Conservation (phyloP, 1,140 invertebrate genomes). For the Calliopsis andreniformis region DNA sequence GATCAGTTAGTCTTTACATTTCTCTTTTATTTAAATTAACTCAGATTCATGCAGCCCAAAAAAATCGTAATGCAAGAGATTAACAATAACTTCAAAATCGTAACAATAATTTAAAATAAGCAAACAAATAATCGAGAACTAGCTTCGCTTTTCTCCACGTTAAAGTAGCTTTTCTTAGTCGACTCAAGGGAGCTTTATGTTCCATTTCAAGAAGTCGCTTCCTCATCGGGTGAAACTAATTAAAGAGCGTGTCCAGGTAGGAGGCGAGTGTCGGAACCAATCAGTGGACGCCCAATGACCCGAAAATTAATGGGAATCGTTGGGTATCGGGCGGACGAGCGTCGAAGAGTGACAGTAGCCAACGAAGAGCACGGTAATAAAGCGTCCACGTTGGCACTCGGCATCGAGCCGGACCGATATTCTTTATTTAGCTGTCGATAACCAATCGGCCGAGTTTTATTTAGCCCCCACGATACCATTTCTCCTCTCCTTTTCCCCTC, state of each 20-base stretch:
- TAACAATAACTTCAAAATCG: no score
- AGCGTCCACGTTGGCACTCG: constrained; percentile 45
- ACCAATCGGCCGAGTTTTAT: constrained; percentile 48
- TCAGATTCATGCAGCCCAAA: no score
- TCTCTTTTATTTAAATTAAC: no score
- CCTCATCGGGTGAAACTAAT: background rate
- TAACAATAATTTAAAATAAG: no score
- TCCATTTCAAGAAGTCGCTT: no score
- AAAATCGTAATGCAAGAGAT: no score
- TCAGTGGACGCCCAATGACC: background rate
- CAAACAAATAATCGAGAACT: no score
- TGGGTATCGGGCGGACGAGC: background rate
- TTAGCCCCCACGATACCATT: constrained; percentile 41
- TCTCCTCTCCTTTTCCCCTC: constrained; percentile 32
- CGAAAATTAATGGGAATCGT: constrained; percentile 19
- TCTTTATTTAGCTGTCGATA: constrained; percentile 57
- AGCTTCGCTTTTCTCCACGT: no score
- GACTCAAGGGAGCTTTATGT: no score
- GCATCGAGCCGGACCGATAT: constrained; percentile 46
- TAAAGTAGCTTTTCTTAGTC: no score
- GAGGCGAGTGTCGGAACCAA: background rate
- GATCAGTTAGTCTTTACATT: no score
- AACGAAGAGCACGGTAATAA: constrained; percentile 27
- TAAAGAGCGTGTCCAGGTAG: background rate
- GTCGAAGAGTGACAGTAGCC: constrained; percentile 16